These are phyloP conservation scores for Tenrec ecaudatus DNA, from an alignment of 2,113 vertebrate species.

Conservation along the genomic window DNA sequence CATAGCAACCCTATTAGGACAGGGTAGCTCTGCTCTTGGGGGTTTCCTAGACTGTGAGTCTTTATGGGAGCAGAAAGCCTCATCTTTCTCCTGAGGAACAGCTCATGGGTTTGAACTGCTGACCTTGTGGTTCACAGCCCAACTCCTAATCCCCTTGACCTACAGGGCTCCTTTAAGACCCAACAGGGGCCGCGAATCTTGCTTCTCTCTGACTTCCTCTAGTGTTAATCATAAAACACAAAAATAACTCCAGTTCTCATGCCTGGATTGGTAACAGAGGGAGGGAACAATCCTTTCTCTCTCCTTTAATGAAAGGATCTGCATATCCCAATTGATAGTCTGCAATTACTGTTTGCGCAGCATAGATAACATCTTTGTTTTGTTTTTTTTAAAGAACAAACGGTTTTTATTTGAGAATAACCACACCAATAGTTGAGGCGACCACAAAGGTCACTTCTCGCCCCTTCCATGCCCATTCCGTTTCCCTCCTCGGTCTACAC, in stretches of 20 bases:
- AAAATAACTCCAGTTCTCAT: not conserved
- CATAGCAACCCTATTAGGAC: too few species aligned
- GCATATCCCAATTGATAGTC: not conserved
- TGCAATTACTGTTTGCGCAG: not conserved
- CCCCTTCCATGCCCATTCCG: not conserved
- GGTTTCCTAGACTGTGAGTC: too few species aligned
- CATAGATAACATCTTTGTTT: not conserved
- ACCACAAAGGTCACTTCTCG: not conserved
- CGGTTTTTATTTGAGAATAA: not conserved
- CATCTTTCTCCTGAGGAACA: too few species aligned
- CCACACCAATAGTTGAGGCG: not conserved
- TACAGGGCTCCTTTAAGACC: not conserved
- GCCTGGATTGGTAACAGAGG: slow-evolving; percentile 4
- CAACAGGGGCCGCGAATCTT: not conserved
- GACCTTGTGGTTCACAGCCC: too few species aligned
- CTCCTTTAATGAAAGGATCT: not conserved
- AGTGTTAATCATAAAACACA: not conserved
- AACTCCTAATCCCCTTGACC: too few species aligned
- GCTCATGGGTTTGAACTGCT: too few species aligned
- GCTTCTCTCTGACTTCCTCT: not conserved
- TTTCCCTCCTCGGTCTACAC: not conserved
- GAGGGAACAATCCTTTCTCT: not conserved
- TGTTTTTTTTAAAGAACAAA: not conserved
- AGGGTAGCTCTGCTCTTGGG: too few species aligned
- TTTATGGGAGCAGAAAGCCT: too few species aligned